Evolutionary conservation across 2,888 invertebrate species (phyloP).

Genomic region (Apamea anceps): DNA sequence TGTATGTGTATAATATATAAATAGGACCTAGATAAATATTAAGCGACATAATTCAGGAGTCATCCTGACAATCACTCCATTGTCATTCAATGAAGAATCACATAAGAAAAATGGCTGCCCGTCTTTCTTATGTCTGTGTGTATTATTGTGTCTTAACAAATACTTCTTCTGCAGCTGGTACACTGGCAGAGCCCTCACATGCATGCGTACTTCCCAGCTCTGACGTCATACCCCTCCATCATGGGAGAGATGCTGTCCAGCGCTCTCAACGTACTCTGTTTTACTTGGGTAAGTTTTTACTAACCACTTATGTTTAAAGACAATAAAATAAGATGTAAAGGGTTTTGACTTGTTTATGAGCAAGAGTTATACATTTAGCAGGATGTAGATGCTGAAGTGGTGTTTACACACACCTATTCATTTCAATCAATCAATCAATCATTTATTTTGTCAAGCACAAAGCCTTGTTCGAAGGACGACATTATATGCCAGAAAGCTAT

Average conservation of each 20-base stretch:
- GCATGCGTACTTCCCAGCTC: conserved; percentile 99
- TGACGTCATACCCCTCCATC: conserved; percentile 98
- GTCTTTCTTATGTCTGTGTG: not conserved
- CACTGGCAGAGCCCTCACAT: conserved; percentile 99
- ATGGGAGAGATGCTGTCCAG: conserved; percentile 99
- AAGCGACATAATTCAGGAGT: too few relatives aligned
- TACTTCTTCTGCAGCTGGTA: conserved; percentile 90
- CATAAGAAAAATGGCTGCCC: not conserved
- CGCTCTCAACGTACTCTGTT: conserved; percentile 97
- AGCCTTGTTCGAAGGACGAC: too few relatives aligned
- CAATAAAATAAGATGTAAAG: not conserved
- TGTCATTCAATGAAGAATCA: not conserved
- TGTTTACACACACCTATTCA: too few relatives aligned
- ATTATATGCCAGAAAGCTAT: too few relatives aligned
- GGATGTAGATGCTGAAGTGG: too few relatives aligned
- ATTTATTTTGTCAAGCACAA: too few relatives aligned
- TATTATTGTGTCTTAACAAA: not conserved
- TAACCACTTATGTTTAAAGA: not conserved
- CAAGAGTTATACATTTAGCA: not conserved
- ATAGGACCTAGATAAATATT: too few relatives aligned
- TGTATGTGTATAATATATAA: too few relatives aligned
- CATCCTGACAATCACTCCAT: too few relatives aligned
- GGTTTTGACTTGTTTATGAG: not conserved
- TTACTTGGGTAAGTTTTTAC: conserved; percentile 96
- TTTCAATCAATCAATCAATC: too few relatives aligned